These are phyloP conservation scores for Leontocebus nigricollis DNA, from an alignment of 2,797 vertebrate species.

Conservation along the genomic window DNA sequence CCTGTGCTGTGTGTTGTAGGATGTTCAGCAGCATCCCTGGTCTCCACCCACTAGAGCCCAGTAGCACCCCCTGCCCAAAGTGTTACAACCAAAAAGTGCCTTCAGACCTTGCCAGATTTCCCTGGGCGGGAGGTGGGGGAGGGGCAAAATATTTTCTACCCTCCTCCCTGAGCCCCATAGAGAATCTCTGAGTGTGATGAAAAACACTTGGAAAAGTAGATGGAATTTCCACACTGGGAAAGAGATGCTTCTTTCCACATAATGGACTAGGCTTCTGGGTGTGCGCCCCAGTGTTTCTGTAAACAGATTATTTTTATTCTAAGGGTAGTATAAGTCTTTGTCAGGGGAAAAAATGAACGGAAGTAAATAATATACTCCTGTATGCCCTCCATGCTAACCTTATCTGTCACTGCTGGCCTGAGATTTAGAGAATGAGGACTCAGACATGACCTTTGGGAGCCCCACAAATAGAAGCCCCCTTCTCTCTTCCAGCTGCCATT, in stretches of 20 bases:
- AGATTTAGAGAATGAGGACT: neutral
- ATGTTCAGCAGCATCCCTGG: neutral
- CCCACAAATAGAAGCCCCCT: neutral
- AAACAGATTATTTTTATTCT: neutral
- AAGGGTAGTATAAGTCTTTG: neutral
- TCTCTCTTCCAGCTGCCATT: neutral
- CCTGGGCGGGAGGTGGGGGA: too few species aligned
- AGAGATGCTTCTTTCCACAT: neutral
- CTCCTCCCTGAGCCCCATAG: neutral
- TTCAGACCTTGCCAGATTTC: neutral
- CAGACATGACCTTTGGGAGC: neutral
- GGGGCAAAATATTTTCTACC: neutral
- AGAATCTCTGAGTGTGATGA: neutral
- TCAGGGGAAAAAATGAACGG: too few species aligned
- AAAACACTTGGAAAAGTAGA: neutral
- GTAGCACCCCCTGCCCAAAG: neutral
- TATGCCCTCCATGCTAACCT: neutral
- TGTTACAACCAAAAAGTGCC: neutral
- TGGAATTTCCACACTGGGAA: neutral
- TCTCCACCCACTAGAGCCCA: neutral
- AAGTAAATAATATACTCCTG: neutral
- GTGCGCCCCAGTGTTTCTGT: neutral
- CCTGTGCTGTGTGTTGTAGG: neutral
- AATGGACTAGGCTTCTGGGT: neutral
- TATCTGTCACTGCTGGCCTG: neutral